Base-by-base conservation (phyloP, 2,113 vertebrate species). In the Vulpes ferrilata region DNA sequence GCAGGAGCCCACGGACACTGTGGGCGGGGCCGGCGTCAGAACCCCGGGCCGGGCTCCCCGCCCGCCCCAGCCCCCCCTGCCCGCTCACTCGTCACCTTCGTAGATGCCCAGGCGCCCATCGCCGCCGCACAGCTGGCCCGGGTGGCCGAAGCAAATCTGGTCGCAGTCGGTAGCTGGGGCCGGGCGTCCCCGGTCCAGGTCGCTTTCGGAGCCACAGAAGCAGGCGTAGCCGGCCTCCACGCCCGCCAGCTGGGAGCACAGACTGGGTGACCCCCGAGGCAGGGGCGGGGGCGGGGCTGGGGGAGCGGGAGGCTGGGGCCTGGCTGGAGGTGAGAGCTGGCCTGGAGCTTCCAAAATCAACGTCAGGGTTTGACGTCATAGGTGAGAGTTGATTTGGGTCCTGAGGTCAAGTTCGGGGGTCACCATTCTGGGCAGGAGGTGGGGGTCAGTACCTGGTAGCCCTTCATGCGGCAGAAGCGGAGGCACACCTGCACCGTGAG, bases 141-240 rank as follows among this genome's bases (percentile, higher is more conserved):
- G 98, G 82, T 98, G 98, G 84, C 98, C 98, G 6, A 99, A 99
- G 92, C 98, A 99, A 87, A 98, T 97, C 96, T 99, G 98, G 96
- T 99, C 98, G 83, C 98, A 99, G 84, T 99, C 98, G 11, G 98
- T 98, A 65, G 98, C 97, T 0, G 98, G 97, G 62, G 97, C 98
- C 1, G 85, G 94, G 16, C 85, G 97, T 87, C 98, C 97, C 7
- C 86, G 79, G 11, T 95, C 89, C 92, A 98, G 94, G 91, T 98
- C 98, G 4, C 96, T 94, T 16, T 98, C 96, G 16, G 98, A 97
- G 84, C 98, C 98, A n/a, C 98, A 99, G 97, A 99, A 98, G 95
- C 98, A 99, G 78, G 98, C 98, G 11, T 98, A 99, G n/a, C 98
- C 98, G 0, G 98, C 98, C 83, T 99, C 98, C 51, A 99, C 95